Conservation (phyloP, 2,113 vertebrate species). For the Madoqua kirkii region DNA sequence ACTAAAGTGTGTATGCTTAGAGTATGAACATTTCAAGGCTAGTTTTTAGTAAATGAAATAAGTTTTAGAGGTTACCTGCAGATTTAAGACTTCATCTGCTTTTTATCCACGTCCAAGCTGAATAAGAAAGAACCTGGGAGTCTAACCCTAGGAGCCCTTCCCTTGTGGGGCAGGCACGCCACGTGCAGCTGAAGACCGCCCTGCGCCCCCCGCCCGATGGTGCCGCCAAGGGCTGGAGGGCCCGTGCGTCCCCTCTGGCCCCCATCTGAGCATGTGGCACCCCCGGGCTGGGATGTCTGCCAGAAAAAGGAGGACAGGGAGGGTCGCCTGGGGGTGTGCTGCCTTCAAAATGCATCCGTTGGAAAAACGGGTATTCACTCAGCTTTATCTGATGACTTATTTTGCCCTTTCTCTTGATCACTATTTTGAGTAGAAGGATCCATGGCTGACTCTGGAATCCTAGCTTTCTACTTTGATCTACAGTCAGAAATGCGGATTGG, state of each 20-base stretch:
- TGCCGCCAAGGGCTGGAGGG: neutral
- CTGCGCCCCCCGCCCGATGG: accelerated
- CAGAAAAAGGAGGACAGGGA: accelerated
- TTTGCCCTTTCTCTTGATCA: neutral
- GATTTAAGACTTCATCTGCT: neutral
- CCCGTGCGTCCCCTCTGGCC: neutral
- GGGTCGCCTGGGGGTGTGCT: accelerated
- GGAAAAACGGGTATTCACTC: neutral
- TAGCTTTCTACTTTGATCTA: neutral
- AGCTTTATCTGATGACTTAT: neutral
- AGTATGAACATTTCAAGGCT: neutral
- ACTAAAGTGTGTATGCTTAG: neutral
- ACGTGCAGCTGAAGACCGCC: accelerated
- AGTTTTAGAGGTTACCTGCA: neutral
- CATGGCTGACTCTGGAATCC: neutral
- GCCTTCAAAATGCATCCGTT: too few species aligned
- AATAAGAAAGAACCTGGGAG: too few species aligned
- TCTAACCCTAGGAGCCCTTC: neutral
- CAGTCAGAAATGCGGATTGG: neutral
- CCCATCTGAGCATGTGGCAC: accelerated
- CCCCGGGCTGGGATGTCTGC: neutral
- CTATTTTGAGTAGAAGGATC: neutral
- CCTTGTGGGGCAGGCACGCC: accelerated
- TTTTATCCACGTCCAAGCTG: neutral
- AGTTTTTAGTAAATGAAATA: neutral